Base-by-base conservation (phyloP, 30 jellyfish, hydroid and myxozoan species). In the Aurelia sp. region DNA sequence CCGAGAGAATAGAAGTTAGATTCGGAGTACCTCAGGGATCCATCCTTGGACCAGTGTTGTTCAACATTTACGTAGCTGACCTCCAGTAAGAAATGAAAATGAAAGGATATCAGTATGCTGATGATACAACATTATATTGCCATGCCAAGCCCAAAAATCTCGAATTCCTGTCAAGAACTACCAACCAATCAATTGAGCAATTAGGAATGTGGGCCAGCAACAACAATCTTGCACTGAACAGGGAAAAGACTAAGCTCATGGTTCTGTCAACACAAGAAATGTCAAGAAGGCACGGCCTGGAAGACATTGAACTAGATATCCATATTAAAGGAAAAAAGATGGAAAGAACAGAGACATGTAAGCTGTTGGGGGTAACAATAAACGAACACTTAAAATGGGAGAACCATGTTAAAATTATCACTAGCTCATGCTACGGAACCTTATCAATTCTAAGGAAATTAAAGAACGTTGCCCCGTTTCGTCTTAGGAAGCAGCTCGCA, bases 271-370 rank as follows among this genome's bases (percentile, higher is more conserved):
- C 33, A 27, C 33, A 27, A 27, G 33, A 27, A 63, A 79, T 79
- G 73, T 41, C 90, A 44, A 62, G 90, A 73, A 66, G 52, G n/a
- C 85, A 79, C 35, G 72, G 62, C 71, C 90, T 79, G 53, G 13
- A 66, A 20, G 73, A 63, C 13, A 6, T 33, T 27, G 33, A 27
- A 27, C 33, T 27, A 27, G 33, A 65, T 30, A 21, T 65, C 20
- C 66, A 57, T 57, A 57, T 57, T 57, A 57, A 57, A 57, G 66
- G 66, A 57, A 57, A 57, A n/a, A 57, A 57, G 66, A 57, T 57
- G 66, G 33, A 27, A 27, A 27, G 33, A 27, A 27, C 33, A 27
- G 33, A 27, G 33, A 27, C 33, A 27, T 27, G 66, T 13, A 57
- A 57, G 66, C 17, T 57, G 20, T 57, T 57, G 66, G 20, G 66